Percentiles rank a stretch among this genome's conserved stretches.
Conservation (phyloP, 2,888 invertebrate species). For the Neoscelio sp. region DNA sequence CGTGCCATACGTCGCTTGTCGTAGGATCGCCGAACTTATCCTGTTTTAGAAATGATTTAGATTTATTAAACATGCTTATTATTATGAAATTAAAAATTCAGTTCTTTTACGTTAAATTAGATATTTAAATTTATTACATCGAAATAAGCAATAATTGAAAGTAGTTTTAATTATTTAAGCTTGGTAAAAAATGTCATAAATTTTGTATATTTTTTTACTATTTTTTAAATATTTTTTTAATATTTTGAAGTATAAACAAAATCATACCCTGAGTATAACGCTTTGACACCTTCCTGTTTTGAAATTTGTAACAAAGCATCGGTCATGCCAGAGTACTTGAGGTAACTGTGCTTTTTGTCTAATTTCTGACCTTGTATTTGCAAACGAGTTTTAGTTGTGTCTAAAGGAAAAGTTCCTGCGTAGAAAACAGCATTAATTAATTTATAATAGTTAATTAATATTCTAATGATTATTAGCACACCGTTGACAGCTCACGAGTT, state of each 20-base stretch:
- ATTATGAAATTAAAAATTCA: too few species aligned
- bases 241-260: too few species aligned
- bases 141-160: too few species aligned
- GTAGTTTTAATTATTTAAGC: too few species aligned
- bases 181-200: too few species aligned
- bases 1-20: slow-evolving; percentile 98
- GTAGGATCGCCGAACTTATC: slow-evolving; percentile 95
- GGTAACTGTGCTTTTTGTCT: slow-evolving; percentile 89
- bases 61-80: background rate
- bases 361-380: slow-evolving; percentile 97
- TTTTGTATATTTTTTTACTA: slow-evolving; percentile 8
- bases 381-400: slow-evolving; percentile 96
- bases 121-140: too few species aligned
- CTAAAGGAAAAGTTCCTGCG: slow-evolving; percentile 97
- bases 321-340: slow-evolving; percentile 95
- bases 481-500: too few species aligned
- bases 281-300: slow-evolving; percentile 92
- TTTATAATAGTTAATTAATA: too few species aligned
- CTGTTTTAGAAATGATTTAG: slow-evolving; percentile 83
- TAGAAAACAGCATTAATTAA: background rate
- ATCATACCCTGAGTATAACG: slow-evolving; percentile 95
- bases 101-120: too few species aligned
- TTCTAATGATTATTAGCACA: too few species aligned
- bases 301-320: slow-evolving; percentile 95
- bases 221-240: slow-evolving; percentile 1